Evolutionary conservation across 2,888 invertebrate genomes (phyloP).

Genomic region (Machimus atricapillus): DNA sequence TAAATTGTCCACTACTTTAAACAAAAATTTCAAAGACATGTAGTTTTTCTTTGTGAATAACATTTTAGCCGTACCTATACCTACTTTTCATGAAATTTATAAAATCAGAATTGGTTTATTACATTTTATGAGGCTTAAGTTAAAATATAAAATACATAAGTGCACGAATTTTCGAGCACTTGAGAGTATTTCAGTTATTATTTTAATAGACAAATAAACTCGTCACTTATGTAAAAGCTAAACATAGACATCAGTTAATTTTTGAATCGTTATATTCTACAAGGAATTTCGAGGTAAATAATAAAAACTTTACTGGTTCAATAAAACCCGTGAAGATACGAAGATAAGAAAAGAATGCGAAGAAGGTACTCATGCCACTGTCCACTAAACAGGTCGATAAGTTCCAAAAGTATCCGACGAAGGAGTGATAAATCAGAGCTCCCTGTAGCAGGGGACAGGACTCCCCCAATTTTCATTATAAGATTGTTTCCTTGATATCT

Average conservation of each 20-base stretch:
- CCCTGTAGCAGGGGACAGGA: not conserved
- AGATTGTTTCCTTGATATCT: not conserved
- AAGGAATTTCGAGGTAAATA: not conserved
- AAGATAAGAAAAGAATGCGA: not conserved
- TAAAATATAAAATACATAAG: too few species aligned
- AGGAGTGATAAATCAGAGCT: slow-evolving; percentile 28
- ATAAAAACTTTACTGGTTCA: slow-evolving; percentile 18
- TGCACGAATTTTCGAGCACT: too few species aligned
- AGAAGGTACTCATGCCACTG: slow-evolving; percentile 7
- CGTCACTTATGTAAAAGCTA: not conserved
- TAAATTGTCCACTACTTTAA: too few species aligned
- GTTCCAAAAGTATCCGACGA: slow-evolving; percentile 20
- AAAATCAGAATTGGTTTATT: too few species aligned
- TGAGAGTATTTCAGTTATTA: not conserved
- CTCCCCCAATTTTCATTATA: slow-evolving; percentile 29
- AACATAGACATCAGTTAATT: not conserved
- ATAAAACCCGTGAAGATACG: slow-evolving; percentile 6
- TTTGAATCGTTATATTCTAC: not conserved
- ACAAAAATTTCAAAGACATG: too few species aligned
- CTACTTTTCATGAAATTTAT: too few species aligned
- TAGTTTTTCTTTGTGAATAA: too few species aligned
- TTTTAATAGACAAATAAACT: not conserved
- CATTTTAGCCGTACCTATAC: too few species aligned
- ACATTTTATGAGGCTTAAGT: too few species aligned
- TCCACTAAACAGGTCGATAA: slow-evolving; percentile 34